phyloP scores from a whole-genome alignment of 1,140 invertebrate genomes.

The Druon quercuslanigerum region DNA sequence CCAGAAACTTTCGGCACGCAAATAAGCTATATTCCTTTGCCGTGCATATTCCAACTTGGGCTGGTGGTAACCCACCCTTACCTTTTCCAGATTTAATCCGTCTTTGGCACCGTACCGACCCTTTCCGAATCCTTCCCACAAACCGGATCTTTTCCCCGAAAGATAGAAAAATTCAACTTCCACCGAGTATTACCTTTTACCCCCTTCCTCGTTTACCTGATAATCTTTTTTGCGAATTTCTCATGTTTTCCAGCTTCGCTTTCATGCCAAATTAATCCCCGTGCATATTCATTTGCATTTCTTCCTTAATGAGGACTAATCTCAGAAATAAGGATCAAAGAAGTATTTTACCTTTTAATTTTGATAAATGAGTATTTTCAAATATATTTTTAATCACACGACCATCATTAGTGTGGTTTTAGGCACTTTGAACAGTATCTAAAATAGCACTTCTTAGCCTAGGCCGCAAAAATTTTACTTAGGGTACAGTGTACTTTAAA shows the following conservation, averaged over 20 bases:
- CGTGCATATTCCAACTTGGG: slow-evolving; percentile 66
- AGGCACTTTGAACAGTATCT: too few species aligned
- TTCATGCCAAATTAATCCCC: slow-evolving; percentile 4
- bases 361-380: background rate
- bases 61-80: slow-evolving; percentile 61
- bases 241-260: slow-evolving; percentile 12
- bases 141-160: slow-evolving; percentile 35
- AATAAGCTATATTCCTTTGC: slow-evolving; percentile 75
- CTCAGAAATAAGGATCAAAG: background rate
- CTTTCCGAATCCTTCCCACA: slow-evolving; percentile 50
- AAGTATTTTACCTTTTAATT: background rate
- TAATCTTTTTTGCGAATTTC: slow-evolving; percentile 20
- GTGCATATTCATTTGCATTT: slow-evolving; percentile 2
- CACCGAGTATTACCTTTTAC: background rate
- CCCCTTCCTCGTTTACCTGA: slow-evolving; percentile 8
- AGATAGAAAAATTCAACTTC: slow-evolving; percentile 25
- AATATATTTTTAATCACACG: too few species aligned
- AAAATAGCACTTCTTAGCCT: too few species aligned
- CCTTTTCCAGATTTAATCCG: slow-evolving; percentile 63
- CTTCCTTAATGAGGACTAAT: slow-evolving; percentile 18
- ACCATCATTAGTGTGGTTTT: too few species aligned
- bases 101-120: slow-evolving; percentile 63
- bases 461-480: too few species aligned
- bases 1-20: slow-evolving; percentile 74
- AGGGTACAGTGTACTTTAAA: too few species aligned